Evolutionary conservation across 2,888 invertebrate genomes (phyloP).

Genomic region (Silvanus unidentatus): DNA sequence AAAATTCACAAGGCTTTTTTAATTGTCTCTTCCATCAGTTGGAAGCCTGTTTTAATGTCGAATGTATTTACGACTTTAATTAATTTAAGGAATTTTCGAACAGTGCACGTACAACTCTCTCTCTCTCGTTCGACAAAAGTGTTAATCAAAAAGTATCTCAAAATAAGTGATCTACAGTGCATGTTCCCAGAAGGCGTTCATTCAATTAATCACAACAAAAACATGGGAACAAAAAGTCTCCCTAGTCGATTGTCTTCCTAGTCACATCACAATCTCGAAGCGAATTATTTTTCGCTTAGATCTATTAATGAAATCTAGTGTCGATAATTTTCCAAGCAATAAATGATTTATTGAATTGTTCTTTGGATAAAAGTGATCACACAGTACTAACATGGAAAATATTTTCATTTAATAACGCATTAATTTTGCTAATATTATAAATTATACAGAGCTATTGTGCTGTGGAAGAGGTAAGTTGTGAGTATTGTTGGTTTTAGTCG

Average conservation of each 20-base stretch:
- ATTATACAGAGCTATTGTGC: too few species aligned
- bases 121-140: too few species aligned
- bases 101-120: too few species aligned
- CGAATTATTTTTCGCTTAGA: constrained; percentile 33
- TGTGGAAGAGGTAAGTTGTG: constrained; percentile 9
- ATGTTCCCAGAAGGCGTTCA: constrained; percentile 22
- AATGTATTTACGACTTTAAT: too few species aligned
- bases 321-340: constrained; percentile 24
- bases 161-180: too few species aligned
- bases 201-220: constrained; percentile 29
- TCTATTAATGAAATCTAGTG: constrained; percentile 27
- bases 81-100: too few species aligned
- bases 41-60: too few species aligned
- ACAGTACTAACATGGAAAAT: too few species aligned
- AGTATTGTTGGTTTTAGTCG: constrained; percentile 16
- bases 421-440: too few species aligned
- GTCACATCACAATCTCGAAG: constrained; percentile 32
- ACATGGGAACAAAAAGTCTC: constrained; percentile 22
- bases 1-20: too few species aligned
- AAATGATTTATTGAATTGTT: constrained; percentile 22
- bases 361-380: neutral
- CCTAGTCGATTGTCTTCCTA: constrained; percentile 28
- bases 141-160: too few species aligned
- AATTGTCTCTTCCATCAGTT: neutral
- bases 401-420: too few species aligned